phyloP scores from a whole-genome alignment of 1,140 invertebrate genomes.

The Coelopa frigida region DNA sequence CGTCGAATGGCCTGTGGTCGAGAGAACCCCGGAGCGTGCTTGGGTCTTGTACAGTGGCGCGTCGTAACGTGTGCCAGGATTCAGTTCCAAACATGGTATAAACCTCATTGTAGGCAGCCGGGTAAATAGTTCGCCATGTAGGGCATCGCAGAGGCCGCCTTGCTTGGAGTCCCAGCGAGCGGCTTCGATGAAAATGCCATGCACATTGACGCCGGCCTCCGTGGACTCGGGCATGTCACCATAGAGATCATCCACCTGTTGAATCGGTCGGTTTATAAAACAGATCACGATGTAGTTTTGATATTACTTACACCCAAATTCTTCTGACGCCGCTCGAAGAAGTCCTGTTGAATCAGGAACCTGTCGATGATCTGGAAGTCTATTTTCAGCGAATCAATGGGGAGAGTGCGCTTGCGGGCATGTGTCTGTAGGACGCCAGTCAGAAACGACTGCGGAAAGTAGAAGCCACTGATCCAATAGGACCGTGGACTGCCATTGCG shows the following conservation, averaged over 20 bases:
- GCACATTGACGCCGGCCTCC: slow-evolving; percentile 69
- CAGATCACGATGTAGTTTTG: neutral
- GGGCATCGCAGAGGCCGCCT: slow-evolving; percentile 62
- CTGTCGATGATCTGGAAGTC: slow-evolving; percentile 57
- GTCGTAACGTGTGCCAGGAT: slow-evolving; percentile 52
- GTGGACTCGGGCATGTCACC: slow-evolving; percentile 51
- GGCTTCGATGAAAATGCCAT: slow-evolving; percentile 82
- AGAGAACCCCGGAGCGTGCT: slow-evolving; percentile 71
- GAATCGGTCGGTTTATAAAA: neutral
- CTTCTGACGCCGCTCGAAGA: slow-evolving; percentile 46
- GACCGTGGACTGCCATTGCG: slow-evolving; percentile 61
- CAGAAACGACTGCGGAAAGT: slow-evolving; percentile 85
- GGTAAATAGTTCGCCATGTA: slow-evolving; percentile 67
- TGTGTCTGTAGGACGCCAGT: slow-evolving; percentile 80
- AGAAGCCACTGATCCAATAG: slow-evolving; percentile 86
- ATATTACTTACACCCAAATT: slow-evolving; percentile 17
- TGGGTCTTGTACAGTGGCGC: slow-evolving; percentile 80
- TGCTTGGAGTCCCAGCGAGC: slow-evolving; percentile 66
- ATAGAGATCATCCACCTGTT: slow-evolving; percentile 46
- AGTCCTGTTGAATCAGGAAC: slow-evolving; percentile 59
- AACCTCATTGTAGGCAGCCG: slow-evolving; percentile 69
- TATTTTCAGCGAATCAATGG: slow-evolving; percentile 79
- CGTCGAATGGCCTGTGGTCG: slow-evolving; percentile 82
- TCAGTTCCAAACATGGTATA: slow-evolving; percentile 48
- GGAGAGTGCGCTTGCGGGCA: slow-evolving; percentile 71